Percentiles rank a stretch among this genome's conserved stretches.
Conservation (phyloP, 2,797 vertebrate species). For the Rhadinocentrus ornatus region DNA sequence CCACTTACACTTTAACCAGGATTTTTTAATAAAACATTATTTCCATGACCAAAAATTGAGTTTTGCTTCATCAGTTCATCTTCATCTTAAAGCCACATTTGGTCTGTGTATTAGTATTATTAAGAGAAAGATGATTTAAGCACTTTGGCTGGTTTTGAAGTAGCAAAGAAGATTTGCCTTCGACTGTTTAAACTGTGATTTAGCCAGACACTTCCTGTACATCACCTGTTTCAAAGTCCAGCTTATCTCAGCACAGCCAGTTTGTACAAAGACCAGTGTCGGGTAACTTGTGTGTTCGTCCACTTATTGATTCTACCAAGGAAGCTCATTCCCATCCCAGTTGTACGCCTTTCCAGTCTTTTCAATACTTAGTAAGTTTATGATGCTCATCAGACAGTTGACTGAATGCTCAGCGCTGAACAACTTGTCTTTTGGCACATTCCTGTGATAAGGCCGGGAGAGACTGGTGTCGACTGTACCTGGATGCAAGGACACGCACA, state of each 20-base stretch:
- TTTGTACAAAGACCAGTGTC: background rate
- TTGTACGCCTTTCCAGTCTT: conserved; percentile 78
- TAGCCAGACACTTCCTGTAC: background rate
- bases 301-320: conserved; percentile 68
- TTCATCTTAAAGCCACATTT: background rate
- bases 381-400: conserved; percentile 71
- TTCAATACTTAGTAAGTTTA: conserved; percentile 67
- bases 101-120: background rate
- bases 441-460: conserved; percentile 78
- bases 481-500: conserved; percentile 80
- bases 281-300: background rate
- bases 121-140: background rate
- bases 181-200: background rate
- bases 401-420: conserved; percentile 76
- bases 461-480: conserved; percentile 79
- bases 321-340: conserved; percentile 69
- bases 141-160: conserved; percentile 13
- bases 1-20: too few species aligned
- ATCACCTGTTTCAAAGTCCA: background rate
- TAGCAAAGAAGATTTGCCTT: conserved; percentile 1
- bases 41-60: too few species aligned
- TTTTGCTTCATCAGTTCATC: too few species aligned
- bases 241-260: background rate
- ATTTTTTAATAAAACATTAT: conserved; percentile 5
- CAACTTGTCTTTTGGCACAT: conserved; percentile 73